These are phyloP conservation scores for Zaprionus gabonicus DNA, from an alignment of 1,140 invertebrate species.

Conservation along the genomic window DNA sequence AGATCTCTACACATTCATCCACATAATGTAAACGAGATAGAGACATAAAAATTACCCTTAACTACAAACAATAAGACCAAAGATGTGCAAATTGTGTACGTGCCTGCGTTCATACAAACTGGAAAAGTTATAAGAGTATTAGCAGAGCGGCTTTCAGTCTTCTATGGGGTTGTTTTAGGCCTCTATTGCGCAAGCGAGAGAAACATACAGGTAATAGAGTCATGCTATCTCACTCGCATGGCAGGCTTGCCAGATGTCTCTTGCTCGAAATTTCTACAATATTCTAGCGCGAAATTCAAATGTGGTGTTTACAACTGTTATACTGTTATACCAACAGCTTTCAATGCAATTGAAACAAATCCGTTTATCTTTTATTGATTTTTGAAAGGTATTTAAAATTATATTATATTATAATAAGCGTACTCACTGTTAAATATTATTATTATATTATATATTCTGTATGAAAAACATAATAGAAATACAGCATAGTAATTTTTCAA, in stretches of 20 bases:
- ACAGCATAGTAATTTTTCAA: no score
- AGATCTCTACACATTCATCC: no score
- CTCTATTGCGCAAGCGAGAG: conserved; percentile 6
- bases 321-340: neutral
- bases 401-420: no score
- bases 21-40: neutral
- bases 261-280: conserved; percentile 27
- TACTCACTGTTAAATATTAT: no score
- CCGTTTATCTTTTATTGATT: neutral
- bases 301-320: neutral
- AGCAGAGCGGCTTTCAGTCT: neutral
- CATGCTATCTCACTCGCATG: neutral
- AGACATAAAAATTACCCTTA: neutral
- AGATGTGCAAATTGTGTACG: neutral
- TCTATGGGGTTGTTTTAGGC: neutral
- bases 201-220: neutral
- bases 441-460: no score
- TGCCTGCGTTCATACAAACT: neutral
- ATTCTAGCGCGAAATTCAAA: conserved; percentile 21
- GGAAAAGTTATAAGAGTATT: neutral
- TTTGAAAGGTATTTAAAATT: no score
- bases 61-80: neutral
- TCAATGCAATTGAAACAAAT: neutral
- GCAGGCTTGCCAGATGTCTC: conserved; percentile 25
- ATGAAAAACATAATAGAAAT: no score